Conservation (phyloP, 2,113 vertebrate species). For the Steatornis caripensis region DNA sequence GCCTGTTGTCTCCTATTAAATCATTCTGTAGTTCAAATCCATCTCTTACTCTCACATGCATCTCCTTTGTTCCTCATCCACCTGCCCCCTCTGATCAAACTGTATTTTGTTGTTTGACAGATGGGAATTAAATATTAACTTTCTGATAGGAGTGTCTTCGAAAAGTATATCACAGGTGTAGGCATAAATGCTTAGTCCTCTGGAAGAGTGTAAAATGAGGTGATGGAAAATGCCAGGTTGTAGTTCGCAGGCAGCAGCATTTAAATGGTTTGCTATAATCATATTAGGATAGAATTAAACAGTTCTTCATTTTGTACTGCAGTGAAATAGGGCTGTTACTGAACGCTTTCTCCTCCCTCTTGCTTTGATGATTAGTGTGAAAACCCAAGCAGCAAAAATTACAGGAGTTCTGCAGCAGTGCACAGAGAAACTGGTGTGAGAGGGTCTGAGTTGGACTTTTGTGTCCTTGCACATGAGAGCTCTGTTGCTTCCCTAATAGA, state of each 20-base stretch:
- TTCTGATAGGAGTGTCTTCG: not conserved
- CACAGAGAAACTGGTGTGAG: not conserved
- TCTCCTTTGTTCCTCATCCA: slow-evolving; percentile 9
- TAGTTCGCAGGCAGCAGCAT: slow-evolving; percentile 49
- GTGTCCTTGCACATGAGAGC: slow-evolving; percentile 68
- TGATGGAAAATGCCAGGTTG: slow-evolving; percentile 58
- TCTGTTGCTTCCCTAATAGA: slow-evolving; percentile 72
- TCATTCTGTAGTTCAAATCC: not conserved
- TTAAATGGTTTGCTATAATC: slow-evolving; percentile 67
- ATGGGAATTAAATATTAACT: slow-evolving; percentile 4
- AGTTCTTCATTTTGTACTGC: slow-evolving; percentile 54
- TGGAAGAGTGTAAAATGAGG: slow-evolving; percentile 28
- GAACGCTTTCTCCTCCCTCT: slow-evolving; percentile 34
- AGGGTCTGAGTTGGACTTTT: slow-evolving; percentile 54
- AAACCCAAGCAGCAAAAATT: slow-evolving; percentile 21
- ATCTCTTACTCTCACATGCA: not conserved
- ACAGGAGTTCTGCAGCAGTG: not conserved
- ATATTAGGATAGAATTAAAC: slow-evolving; percentile 59
- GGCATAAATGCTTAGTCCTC: not conserved
- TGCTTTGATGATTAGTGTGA: slow-evolving; percentile 28
- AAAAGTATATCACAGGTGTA: not conserved
- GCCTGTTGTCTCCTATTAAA: not conserved
- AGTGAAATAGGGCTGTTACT: slow-evolving; percentile 40
- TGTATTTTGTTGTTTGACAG: too few species aligned
- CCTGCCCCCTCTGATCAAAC: too few species aligned